Base-by-base conservation (phyloP, 2,797 vertebrate species). In the Spinibarbus caldwelli region DNA sequence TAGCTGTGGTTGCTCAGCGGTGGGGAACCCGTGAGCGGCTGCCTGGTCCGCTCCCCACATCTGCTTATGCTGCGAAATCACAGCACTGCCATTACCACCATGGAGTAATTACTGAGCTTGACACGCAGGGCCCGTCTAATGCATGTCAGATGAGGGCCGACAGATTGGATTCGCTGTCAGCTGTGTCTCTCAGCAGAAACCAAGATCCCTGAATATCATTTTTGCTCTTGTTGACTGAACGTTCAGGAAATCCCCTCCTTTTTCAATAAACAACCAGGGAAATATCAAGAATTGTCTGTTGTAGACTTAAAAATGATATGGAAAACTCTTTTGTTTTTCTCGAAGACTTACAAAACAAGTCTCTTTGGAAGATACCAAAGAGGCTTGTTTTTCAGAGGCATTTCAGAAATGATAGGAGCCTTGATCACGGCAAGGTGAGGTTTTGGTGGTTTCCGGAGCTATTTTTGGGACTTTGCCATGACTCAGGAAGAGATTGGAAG, bases 391-490 rank as follows among this genome's bases (percentile, higher is more conserved):
- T 88, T 79, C 54, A 75, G 75, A 78, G 72, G 43, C 34, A 21
- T 87, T 80, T 84, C 31, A 89, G 80, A 83, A 84, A 87, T 70
- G 23, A 70, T 82, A 78, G 76, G 86, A 78, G 78, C 73, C 66
- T 71, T 52, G 62, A 81, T 88, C 71, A 71, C 59, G 75, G 80
- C 66, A 76, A 85, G 72, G 31, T 85, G 85, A 84, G 68, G 85
- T 80, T 90, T 87, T 82, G 57, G 82, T 34, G 31, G 31, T 34
- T 34, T n/a, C n/a, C n/a, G n/a, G n/a, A n/a, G n/a, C n/a, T n/a
- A n/a, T n/a, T n/a, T 90, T 89, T 90, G 87, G 85, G 66, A 67
- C 71, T 19, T 77, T 71, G 87, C 89, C 87, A 90, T 4, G 36
- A 75, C 86, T 80, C 78, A 26, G 70, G 84, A 83, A 87, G 84